Evolutionary conservation across 2,797 vertebrate species (phyloP), one percentile per base, ranked within the genome.

Genomic region (Tapirus indicus): DNA sequence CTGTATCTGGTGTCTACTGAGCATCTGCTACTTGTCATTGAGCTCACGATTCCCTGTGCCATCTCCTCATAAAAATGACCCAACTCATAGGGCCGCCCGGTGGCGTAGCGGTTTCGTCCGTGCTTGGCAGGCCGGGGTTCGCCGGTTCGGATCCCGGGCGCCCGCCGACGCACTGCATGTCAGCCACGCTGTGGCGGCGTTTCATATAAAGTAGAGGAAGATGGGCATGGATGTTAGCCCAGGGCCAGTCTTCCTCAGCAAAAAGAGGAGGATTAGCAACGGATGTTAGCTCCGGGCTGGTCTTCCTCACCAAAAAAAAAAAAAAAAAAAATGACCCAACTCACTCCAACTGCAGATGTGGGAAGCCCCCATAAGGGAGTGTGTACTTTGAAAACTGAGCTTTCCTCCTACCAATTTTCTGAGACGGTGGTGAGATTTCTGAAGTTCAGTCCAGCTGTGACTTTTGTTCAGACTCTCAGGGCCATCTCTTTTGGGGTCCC

Each of bases 261-360:
- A n/a, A n/a, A n/a, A n/a, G n/a, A n/a, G n/a, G n/a, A n/a, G n/a
- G n/a, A n/a, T n/a, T n/a, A n/a, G n/a, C n/a, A n/a, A n/a, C n/a
- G n/a, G n/a, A n/a, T n/a, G n/a, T n/a, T n/a, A n/a, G n/a, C n/a
- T n/a, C n/a, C n/a, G n/a, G n/a, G n/a, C n/a, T n/a, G n/a, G n/a
- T n/a, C n/a, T n/a, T n/a, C n/a, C n/a, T n/a, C n/a, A n/a, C n/a
- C n/a, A n/a, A n/a, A n/a, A n/a, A n/a, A n/a, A n/a, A n/a, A n/a
- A n/a, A n/a, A n/a, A n/a, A n/a, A n/a, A 25, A 2, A 54, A 4
- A 14, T 10, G 86, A n/a, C 10, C 62, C 54, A 2, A 3, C 44
- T 17, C n/a, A 1, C 20, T 27, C 47, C 13, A 29, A 2, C 21
- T 25, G 20, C 47, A 35, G 20, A 18, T 29, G 0, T 0, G 12